Conservation (phyloP, 1,140 invertebrate species). For the Nomia melanderi region DNA sequence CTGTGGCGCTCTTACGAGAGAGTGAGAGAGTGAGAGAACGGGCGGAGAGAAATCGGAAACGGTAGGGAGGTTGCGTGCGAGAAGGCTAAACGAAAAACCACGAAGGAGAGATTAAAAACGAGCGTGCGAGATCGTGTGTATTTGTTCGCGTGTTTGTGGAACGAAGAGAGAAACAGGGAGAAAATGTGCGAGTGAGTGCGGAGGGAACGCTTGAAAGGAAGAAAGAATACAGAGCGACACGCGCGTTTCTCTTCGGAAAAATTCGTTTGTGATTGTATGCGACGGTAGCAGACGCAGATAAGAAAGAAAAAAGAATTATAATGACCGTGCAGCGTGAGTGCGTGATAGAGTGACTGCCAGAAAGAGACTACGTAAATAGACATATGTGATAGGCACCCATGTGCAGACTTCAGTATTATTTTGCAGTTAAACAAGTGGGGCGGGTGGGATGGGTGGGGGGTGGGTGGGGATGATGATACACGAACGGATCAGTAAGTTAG, state of each 20-base stretch:
- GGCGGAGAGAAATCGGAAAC: not conserved
- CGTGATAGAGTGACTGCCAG: slow-evolving; percentile 57
- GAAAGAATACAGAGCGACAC: not conserved
- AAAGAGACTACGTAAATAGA: slow-evolving; percentile 71
- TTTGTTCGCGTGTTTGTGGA: slow-evolving; percentile 18
- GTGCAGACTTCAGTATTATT: slow-evolving; percentile 82
- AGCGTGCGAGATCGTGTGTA: no score
- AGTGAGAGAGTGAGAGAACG: not conserved
- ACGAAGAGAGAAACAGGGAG: not conserved
- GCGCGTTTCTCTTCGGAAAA: not conserved
- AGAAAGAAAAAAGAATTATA: no score
- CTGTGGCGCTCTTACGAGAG: slow-evolving; percentile 13
- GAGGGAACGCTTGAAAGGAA: not conserved
- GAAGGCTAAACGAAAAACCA: slow-evolving; percentile 30
- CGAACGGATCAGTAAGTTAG: slow-evolving; percentile 67
- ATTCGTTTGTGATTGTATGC: slow-evolving; percentile 35
- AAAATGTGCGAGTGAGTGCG: not conserved
- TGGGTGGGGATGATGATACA: no score
- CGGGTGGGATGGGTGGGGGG: no score
- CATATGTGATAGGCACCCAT: slow-evolving; percentile 80
- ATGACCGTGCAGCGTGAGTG: slow-evolving; percentile 53
- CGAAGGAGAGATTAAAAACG: no score
- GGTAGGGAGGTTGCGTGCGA: not conserved
- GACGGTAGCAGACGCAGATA: slow-evolving; percentile 6
- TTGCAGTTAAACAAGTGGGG: slow-evolving; percentile 71